Evolutionary conservation across 1,140 invertebrate species (phyloP), one percentile per base, ranked within the genome.

Genomic region (Monomorium pharaonis): DNA sequence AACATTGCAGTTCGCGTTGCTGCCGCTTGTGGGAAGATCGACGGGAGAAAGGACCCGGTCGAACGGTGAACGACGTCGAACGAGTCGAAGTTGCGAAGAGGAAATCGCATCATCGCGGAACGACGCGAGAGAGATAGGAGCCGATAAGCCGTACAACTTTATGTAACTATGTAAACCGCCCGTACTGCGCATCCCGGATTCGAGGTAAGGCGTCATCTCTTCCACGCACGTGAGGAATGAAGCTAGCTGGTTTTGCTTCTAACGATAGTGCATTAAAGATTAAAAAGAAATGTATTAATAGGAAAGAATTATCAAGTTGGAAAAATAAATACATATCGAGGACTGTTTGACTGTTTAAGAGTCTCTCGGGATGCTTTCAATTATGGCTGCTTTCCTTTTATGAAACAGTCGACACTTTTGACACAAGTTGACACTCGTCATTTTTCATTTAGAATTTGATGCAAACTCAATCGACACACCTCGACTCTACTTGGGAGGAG

Each of bases 101-200:
- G 88, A 89, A 89, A 70, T 87, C 80, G 49, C 88, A 88, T 89
- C 88, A 74, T 69, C 83, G 78, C 37, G 65, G 84, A 80, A 89
- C 44, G 72, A 84, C 67, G 63, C 67, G 70, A 74, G 81, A 90
- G 30, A 74, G 51, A 67, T 89, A 81, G 37, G 78, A 54, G 30
- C 60, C 67, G 88, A 89, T 89, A 89, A 89, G 77, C 30, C 54
- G 56, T 70, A 47, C 65, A 76, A 78, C 76, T 84, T 89, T 84
- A 86, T 58, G 78, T 84, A 88, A 88, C 62, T 74, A 49, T 51
- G 84, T 42, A 14, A 54, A 75, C 56, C 47, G 49, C 27, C 30
- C 62, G 42, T 14, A 9, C 51, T 54, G 30, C 14, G 2, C 70
- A 16, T 62, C 47, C 7, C 42, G 65, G 72, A 86, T 81, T 86